Base-by-base conservation (phyloP, 2,888 invertebrate species). In the Mimas tiliae region DNA sequence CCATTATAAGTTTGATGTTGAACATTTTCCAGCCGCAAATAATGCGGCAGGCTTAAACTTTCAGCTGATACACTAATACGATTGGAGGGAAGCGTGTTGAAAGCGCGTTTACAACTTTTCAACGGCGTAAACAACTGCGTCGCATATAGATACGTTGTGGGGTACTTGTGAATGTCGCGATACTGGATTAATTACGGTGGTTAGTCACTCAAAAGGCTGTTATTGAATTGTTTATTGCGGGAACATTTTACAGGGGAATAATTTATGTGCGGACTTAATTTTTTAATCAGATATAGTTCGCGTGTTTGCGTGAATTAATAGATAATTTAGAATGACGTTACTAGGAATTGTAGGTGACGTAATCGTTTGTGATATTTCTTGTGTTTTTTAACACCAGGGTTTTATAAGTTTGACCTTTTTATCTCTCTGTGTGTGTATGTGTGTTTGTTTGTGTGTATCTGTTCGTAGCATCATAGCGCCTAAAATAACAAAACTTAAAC, bases 1-100 rank as follows among this genome's bases (percentile, higher is more conserved):
- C 87, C 87, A 91, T 91, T 91, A 89, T 84, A 89, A 91, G 86
- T 90, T 89, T 73, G 70, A 68, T 81, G 84, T 82, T 78, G 79
- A 80, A 84, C 82, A 85, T 86, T 86, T 85, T 79, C 77, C 77
- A 83, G 84, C 84, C 79, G 78, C 84, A 87, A 87, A 89, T 88
- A 87, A 89, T 83, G 78, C 71, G 78, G 73, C 69, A 65, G 70
- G 80, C 79, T 82, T 78, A 83, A 88, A 88, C 83, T 86, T 86
- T 70, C 73, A 70, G 78, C 75, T 79, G 82, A 83, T 86, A 85
- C 85, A 82, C 84, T 89, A 88, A 90, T 87, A 82, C 85, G 86
- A 91, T 90, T 86, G 85, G 82, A 78, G 78, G 72, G 79, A 74
- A 76, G 70, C 70, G 70, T 69, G 78, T 75, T 80, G 83, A 87